Conservation (phyloP, 1,140 invertebrate species). For the Neodiprion pinetum region DNA sequence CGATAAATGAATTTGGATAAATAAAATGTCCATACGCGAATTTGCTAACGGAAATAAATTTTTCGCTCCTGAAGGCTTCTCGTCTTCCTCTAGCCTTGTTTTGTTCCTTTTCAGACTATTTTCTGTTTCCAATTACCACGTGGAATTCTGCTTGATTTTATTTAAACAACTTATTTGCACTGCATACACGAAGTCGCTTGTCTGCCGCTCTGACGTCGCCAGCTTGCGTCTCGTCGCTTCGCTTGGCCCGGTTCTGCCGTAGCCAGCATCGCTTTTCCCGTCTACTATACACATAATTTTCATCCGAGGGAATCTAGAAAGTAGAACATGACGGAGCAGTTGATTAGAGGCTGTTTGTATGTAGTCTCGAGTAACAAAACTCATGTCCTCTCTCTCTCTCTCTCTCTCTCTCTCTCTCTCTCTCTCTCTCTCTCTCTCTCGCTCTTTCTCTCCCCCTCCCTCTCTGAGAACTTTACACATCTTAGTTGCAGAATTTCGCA, state of each 20-base stretch:
- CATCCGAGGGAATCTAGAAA: slow-evolving; percentile 26
- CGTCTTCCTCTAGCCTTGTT: too few species aligned
- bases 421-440: slow-evolving; percentile 8
- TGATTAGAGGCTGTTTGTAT: slow-evolving; percentile 48
- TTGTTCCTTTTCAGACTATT: too few species aligned
- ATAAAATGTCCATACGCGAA: too few species aligned
- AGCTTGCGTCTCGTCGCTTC: slow-evolving; percentile 10
- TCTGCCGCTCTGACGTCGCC: slow-evolving; percentile 21
- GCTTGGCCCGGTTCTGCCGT: background rate
- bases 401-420: background rate
- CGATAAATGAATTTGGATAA: too few species aligned
- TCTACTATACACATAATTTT: background rate
- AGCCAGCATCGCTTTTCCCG: background rate
- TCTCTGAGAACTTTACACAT: background rate
- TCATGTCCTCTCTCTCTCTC: background rate
- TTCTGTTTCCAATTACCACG: too few species aligned
- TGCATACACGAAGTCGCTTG: background rate
- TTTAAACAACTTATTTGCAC: slow-evolving; percentile 33
- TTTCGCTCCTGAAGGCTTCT: too few species aligned
- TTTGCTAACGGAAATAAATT: too few species aligned
- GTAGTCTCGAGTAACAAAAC: slow-evolving; percentile 25
- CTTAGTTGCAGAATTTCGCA: slow-evolving; percentile 18
- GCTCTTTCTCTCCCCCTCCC: background rate
- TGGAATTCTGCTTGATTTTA: slow-evolving; percentile 23
- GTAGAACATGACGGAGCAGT: slow-evolving; percentile 33